Conservation (phyloP, 1,140 invertebrate genomes). For the Drosophila nigromelanica region DNA sequence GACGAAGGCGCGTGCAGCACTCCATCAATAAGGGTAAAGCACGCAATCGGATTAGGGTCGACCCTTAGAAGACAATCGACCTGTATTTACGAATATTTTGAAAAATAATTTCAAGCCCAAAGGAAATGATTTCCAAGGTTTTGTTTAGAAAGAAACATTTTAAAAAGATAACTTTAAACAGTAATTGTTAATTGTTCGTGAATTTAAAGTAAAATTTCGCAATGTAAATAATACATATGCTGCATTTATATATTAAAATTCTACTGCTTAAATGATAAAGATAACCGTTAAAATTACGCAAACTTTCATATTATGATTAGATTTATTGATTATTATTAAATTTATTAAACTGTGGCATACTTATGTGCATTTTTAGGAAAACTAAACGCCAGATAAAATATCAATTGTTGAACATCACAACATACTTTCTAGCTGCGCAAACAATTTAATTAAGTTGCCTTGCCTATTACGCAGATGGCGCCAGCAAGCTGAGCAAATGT, state of each 20-base stretch:
- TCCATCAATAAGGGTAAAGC: constrained; percentile 16
- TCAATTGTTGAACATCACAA: background rate
- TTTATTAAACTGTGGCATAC: background rate
- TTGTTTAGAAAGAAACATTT: too few relatives aligned
- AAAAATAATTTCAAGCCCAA: background rate
- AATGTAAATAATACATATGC: too few relatives aligned
- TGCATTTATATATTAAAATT: too few relatives aligned
- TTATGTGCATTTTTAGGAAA: background rate
- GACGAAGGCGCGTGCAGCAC: constrained; percentile 26
- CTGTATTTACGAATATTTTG: constrained; percentile 5
- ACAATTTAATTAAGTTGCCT: constrained; percentile 1
- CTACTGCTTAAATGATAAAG: too few relatives aligned
- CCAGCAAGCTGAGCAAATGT: background rate
- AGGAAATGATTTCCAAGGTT: background rate
- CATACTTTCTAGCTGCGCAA: constrained; percentile 32
- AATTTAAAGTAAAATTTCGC: too few relatives aligned
- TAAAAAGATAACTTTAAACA: too few relatives aligned
- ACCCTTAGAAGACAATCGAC: constrained; percentile 11
- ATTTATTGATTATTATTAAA: background rate
- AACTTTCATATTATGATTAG: too few relatives aligned
- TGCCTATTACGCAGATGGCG: constrained; percentile 20
- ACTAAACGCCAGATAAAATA: background rate
- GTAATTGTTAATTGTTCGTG: too few relatives aligned
- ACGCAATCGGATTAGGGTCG: constrained; percentile 11
- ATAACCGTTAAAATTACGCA: too few relatives aligned